These are phyloP conservation scores for Shinisaurus crocodilurus DNA, from an alignment of 2,113 vertebrate genomes.

Conservation along the genomic window DNA sequence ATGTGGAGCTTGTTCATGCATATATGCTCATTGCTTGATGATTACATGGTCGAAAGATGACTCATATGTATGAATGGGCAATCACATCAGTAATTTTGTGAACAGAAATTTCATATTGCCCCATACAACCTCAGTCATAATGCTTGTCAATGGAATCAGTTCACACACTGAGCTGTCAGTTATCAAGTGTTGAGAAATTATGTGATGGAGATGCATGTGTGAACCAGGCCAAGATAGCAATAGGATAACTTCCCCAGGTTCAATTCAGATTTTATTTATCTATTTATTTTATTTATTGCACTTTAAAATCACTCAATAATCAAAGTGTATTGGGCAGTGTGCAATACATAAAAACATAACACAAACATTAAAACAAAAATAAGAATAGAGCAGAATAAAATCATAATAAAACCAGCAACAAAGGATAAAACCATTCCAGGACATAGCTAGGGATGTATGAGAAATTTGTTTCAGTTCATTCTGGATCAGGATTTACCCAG, in stretches of 20 bases:
- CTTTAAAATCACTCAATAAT: too few relatives aligned
- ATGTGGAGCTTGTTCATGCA: too few relatives aligned
- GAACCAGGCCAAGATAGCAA: not conserved
- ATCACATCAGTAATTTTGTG: not conserved
- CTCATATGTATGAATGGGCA: not conserved
- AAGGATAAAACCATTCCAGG: too few relatives aligned
- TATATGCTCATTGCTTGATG: not conserved
- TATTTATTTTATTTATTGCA: too few relatives aligned
- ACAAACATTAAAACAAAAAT: too few relatives aligned
- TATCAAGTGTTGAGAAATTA: not conserved
- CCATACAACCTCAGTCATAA: not conserved
- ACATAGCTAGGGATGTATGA: too few relatives aligned
- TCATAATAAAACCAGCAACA: too few relatives aligned
- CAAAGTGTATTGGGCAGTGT: too few relatives aligned
- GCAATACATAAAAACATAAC: too few relatives aligned
- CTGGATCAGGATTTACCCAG: too few relatives aligned
- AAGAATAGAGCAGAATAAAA: too few relatives aligned
- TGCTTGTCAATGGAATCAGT: not conserved
- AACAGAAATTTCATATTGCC: not conserved
- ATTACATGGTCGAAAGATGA: not conserved
- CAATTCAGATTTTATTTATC: not conserved
- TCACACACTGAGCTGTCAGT: not conserved
- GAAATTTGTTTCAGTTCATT: too few relatives aligned
- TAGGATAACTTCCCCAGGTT: not conserved
- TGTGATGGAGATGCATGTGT: not conserved